phyloP scores from a whole-genome alignment of 2,797 vertebrate species.

The Spondyliosoma cantharus region DNA sequence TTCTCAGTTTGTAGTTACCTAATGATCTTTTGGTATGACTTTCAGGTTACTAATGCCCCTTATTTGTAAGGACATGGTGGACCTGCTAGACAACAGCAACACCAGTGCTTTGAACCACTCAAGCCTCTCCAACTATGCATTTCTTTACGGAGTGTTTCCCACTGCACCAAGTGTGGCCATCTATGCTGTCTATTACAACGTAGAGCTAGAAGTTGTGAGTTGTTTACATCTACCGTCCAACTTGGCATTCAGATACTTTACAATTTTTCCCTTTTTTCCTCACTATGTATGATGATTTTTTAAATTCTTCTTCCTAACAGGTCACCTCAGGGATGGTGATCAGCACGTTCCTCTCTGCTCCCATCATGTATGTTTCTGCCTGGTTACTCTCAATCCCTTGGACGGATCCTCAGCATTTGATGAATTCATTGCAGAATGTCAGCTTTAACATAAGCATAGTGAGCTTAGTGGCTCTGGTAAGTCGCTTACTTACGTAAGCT shows the following conservation, averaged over 20 bases:
- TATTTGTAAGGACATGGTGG: constrained; percentile 96
- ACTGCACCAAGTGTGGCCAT: constrained; percentile 97
- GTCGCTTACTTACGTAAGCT: constrained; percentile 57
- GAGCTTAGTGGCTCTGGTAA: constrained; percentile 92
- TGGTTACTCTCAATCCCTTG: constrained; percentile 94
- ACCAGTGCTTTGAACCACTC: constrained; percentile 88
- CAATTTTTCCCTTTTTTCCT: background rate
- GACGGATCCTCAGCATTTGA: constrained; percentile 90
- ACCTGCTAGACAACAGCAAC: constrained; percentile 88
- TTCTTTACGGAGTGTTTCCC: constrained; percentile 97
- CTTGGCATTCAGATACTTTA: background rate
- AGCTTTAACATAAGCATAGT: constrained; percentile 96
- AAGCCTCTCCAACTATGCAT: constrained; percentile 97
- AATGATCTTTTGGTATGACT: constrained; percentile 34
- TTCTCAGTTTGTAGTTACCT: background rate
- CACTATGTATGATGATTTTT: background rate
- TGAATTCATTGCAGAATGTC: constrained; percentile 90
- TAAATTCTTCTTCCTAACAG: constrained; percentile 75
- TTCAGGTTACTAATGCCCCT: constrained; percentile 94
- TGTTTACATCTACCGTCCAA: background rate
- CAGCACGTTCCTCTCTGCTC: constrained; percentile 97
- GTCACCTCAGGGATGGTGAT: constrained; percentile 98
- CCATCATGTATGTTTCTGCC: constrained; percentile 97
- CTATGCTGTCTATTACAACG: constrained; percentile 96
- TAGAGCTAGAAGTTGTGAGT: constrained; percentile 98